phyloP scores from a whole-genome alignment of 2,797 vertebrate species.

The Gymnothorax javanicus region DNA sequence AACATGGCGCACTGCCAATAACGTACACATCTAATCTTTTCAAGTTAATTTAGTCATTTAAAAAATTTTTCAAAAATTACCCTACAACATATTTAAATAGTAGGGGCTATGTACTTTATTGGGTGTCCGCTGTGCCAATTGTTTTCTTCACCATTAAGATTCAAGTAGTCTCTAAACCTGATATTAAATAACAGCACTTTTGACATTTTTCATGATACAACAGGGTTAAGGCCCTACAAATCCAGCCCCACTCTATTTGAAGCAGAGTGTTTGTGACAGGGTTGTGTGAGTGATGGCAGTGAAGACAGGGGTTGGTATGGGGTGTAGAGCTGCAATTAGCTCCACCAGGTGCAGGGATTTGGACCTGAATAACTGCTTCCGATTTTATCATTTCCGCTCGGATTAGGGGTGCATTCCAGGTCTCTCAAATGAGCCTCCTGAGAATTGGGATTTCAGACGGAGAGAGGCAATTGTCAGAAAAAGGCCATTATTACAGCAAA shows the following conservation, averaged over 20 bases:
- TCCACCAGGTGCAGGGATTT: conserved; percentile 89
- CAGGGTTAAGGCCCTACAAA: conserved; percentile 73
- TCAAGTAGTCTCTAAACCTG: no score
- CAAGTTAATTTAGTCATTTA: no score
- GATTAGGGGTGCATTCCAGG: conserved; percentile 71
- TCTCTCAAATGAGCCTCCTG: conserved; percentile 44
- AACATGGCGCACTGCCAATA: no score
- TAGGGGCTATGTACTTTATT: no score
- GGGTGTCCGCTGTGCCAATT: no score
- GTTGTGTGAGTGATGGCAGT: conserved; percentile 73
- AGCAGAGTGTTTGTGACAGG: conserved; percentile 80
- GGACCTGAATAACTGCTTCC: conserved; percentile 86
- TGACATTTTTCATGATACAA: conserved; percentile 73
- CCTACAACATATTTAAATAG: no score
- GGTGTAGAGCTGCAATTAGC: conserved; percentile 83
- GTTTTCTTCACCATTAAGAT: no score
- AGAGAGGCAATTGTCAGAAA: not conserved
- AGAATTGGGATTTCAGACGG: conserved; percentile 29
- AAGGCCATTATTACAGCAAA: not conserved
- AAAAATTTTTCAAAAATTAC: no score
- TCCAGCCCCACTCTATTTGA: conserved; percentile 81
- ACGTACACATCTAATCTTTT: no score
- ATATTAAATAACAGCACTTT: conserved; percentile 68
- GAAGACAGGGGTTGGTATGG: conserved; percentile 43
- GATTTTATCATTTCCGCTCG: conserved; percentile 95